A percentile compares a stretch with the other conserved stretches of the same genome.
These are phyloP conservation scores for Polydrusus tereticollis DNA, from an alignment of 2,888 invertebrate genomes.

Conservation along the genomic window DNA sequence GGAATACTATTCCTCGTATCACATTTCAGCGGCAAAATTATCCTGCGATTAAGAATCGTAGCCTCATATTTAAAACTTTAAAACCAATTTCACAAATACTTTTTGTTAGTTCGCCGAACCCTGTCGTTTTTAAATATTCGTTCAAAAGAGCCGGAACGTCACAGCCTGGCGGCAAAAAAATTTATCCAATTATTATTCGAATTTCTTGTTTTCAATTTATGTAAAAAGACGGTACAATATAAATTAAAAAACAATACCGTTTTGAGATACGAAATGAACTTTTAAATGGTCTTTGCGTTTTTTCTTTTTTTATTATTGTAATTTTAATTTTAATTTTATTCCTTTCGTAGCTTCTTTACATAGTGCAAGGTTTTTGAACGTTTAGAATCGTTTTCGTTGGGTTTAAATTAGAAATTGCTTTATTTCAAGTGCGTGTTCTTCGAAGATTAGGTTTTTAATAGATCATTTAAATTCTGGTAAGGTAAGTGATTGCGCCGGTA, in stretches of 20 bases:
- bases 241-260: conserved; percentile 44
- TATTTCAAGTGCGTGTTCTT: conserved; percentile 2
- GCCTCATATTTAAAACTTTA: neutral
- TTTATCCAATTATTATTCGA: conserved; percentile 38
- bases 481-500: no score
- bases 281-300: conserved; percentile 7
- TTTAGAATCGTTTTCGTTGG: neutral
- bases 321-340: conserved; percentile 19
- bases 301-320: conserved; percentile 15
- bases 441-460: neutral
- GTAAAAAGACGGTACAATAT: conserved; percentile 39
- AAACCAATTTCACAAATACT: neutral
- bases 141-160: conserved; percentile 10
- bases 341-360: neutral
- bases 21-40: no score
- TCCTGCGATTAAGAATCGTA: no score
- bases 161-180: conserved; percentile 22
- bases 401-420: conserved; percentile 6
- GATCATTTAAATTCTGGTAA: neutral
- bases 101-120: neutral
- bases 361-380: neutral
- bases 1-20: no score
- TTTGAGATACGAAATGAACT: conserved; percentile 17
- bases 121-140: conserved; percentile 41
- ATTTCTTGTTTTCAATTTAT: conserved; percentile 44